Evolutionary conservation across 2,113 vertebrate genomes (phyloP), one percentile per base, ranked within the genome.

Genomic region (Maccullochella peelii): DNA sequence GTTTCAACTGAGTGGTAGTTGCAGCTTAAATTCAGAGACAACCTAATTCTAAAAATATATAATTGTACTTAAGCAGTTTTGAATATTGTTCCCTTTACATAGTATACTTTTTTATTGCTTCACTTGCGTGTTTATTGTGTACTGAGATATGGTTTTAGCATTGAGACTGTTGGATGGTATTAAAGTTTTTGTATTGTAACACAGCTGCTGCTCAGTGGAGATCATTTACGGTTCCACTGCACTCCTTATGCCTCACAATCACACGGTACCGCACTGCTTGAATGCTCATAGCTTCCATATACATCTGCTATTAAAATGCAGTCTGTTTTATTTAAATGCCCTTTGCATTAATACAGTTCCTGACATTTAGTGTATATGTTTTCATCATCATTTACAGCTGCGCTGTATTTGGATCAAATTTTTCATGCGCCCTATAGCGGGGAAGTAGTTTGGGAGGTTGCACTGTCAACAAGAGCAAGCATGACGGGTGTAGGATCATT

Each of bases 391-490:
- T 84, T 87, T 87, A 85, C 67, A 33, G 57, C 73, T 40, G 5
- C 49, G 57, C 70, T 76, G 74, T 88, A 90, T 86, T 83, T 67
- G 76, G 70, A 83, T 90, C 20, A 57, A 23, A 78, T 61, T 54
- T 59, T 59, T 84, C 58, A 86, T 20, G 69, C 49, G 6, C 58
- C 61, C 49, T 25, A 12, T 83, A 82, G 66, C 3, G 2, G 16
- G 74, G 77, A 33, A 47, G 83, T 16, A 5, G 59, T 55, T 57
- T 20, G 36, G 67, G 71, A 78, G 83, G 70, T n/a, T 80, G 83
- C 75, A 62, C 63, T 89, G 84, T 93, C 88, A 84, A 90, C 77
- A 82, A 49, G 84, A 88, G 58, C 83, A 89, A 73, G 30, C 40
- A 23, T 65, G 85, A 62, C 23, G 36, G 81, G 72, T 38, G 67